Conservation (phyloP, 1,140 invertebrate genomes). For the Polypedilum pembai region DNA sequence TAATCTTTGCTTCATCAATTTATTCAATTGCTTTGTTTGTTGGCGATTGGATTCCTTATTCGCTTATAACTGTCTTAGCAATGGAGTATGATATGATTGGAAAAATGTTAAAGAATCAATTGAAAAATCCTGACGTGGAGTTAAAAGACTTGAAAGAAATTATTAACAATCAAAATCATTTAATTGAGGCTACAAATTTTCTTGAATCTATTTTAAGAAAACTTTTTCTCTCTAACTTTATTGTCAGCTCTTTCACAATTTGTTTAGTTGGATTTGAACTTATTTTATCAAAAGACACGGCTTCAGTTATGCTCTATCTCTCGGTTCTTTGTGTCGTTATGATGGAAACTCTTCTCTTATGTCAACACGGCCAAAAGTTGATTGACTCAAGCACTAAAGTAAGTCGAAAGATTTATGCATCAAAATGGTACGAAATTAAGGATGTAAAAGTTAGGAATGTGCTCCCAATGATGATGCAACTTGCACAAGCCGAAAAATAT, state of each 20-base stretch:
- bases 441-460: neutral
- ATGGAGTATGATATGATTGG: neutral
- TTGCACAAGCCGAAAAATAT: neutral
- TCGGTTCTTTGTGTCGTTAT: neutral
- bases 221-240: neutral
- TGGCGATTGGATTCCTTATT: neutral
- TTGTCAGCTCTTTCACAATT: neutral
- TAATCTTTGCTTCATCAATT: neutral
- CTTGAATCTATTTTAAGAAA: neutral
- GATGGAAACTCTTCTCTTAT: neutral
- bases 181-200: neutral
- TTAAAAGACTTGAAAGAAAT: neutral
- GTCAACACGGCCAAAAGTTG: neutral
- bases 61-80: neutral
- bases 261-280: neutral
- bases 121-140: neutral
- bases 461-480: neutral
- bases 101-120: neutral
- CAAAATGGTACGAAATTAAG: neutral
- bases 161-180: neutral
- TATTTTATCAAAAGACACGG: neutral
- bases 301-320: neutral
- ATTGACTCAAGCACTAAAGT: conserved; percentile 2
- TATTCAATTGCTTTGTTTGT: neutral
- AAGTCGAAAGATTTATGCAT: neutral